Percentiles rank a stretch among this genome's conserved stretches.
Evolutionary conservation across 2,888 invertebrate species (phyloP).

Genomic region (Podabrus alpinus): DNA sequence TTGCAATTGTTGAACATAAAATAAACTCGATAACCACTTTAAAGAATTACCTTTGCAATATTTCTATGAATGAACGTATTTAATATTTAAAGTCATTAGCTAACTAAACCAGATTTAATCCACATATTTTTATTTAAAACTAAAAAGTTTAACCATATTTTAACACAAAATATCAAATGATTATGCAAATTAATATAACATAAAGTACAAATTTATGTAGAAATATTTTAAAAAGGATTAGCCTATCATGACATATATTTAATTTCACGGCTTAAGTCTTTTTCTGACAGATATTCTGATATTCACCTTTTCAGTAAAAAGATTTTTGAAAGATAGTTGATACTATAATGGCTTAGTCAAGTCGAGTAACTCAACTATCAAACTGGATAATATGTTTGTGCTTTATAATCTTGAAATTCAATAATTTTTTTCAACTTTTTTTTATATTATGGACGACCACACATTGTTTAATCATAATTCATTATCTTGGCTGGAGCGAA

Average conservation of each 20-base stretch:
- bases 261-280: not conserved
- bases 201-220: constrained; percentile 2
- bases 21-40: not conserved
- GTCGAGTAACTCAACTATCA: not conserved
- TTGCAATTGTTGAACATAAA: constrained; percentile 6
- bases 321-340: not conserved
- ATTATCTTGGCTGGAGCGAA: not conserved
- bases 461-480: not conserved
- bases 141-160: not conserved
- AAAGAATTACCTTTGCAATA: not conserved
- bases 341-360: not conserved
- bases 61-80: not conserved
- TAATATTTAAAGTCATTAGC: not conserved
- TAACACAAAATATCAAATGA: not conserved
- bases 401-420: not conserved
- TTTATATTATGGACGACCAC: not conserved
- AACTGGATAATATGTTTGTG: not conserved
- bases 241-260: not conserved
- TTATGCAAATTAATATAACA: constrained; percentile 3
- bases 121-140: not conserved
- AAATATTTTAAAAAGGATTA: not conserved
- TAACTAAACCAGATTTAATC: not conserved
- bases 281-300: not conserved
- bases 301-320: not conserved
- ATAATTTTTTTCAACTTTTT: not conserved